Evolutionary conservation across 2,888 invertebrate genomes (phyloP).

Genomic region (Ectemnius continuus): DNA sequence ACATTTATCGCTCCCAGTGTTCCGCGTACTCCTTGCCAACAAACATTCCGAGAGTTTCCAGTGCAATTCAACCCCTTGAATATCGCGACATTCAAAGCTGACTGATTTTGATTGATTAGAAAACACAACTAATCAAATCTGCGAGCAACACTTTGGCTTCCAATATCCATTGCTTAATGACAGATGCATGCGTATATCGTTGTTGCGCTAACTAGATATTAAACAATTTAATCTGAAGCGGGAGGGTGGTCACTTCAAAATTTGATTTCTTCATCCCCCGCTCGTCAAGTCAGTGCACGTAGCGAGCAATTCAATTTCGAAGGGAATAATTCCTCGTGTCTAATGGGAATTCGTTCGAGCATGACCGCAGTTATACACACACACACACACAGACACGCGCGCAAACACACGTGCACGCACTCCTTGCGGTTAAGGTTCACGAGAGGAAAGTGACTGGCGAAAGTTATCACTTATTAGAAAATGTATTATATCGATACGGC

Average conservation of each 20-base stretch:
- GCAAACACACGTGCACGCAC: too few relatives aligned
- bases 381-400: too few relatives aligned
- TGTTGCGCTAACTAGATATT: constrained; percentile 43
- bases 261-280: neutral
- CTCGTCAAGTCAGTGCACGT: neutral
- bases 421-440: neutral
- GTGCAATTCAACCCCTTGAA: too few relatives aligned
- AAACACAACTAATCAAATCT: neutral
- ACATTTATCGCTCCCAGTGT: constrained; percentile 58
- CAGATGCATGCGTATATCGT: too few relatives aligned
- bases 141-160: constrained; percentile 11
- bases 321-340: neutral
- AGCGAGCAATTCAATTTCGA: constrained; percentile 4
- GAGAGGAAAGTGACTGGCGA: constrained; percentile 3
- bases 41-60: too few relatives aligned
- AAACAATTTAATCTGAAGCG: constrained; percentile 39
- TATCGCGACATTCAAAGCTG: too few relatives aligned
- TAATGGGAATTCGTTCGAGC: constrained; percentile 3
- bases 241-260: constrained; percentile 19
- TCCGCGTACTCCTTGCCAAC: neutral
- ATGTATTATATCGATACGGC: neutral
- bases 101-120: too few relatives aligned
- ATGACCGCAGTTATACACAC: neutral
- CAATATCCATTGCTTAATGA: too few relatives aligned
- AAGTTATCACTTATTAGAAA: constrained; percentile 4